These are phyloP conservation scores for Pseudeuparius sepicola DNA, from an alignment of 2,888 invertebrate species.

Conservation along the genomic window DNA sequence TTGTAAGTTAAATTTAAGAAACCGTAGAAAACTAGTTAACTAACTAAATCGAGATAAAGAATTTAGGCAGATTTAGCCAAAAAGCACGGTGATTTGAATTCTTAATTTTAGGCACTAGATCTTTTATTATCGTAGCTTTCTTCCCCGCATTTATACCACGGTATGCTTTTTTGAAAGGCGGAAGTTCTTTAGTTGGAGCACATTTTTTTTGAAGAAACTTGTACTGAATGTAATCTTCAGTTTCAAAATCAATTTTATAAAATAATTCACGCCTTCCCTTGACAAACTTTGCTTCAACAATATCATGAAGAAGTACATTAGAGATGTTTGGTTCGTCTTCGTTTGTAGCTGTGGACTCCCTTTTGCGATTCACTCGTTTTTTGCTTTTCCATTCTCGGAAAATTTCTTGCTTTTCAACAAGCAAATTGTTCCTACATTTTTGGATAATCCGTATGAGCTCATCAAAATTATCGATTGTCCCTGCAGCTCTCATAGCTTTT, in stretches of 20 bases:
- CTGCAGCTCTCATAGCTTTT: conserved; percentile 14
- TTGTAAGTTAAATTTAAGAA: too few species aligned
- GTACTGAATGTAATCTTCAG: not conserved
- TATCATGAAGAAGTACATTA: conserved; percentile 4
- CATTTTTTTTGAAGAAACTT: conserved; percentile 2
- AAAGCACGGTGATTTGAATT: conserved; percentile 1
- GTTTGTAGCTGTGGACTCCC: too few species aligned
- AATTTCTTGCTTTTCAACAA: conserved; percentile 1
- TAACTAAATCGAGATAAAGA: too few species aligned
- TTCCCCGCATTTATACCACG: too few species aligned
- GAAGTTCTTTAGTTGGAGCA: too few species aligned
- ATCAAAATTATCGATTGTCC: conserved; percentile 13
- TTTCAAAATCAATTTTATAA: conserved; percentile 1
- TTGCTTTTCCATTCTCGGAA: conserved; percentile 3
- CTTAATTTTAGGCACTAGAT: conserved; percentile 2
- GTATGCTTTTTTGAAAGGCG: too few species aligned
- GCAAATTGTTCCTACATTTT: conserved; percentile 10
- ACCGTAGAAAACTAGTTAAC: too few species aligned
- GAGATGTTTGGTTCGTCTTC: too few species aligned
- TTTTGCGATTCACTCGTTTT: conserved; percentile 5
- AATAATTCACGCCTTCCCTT: conserved; percentile 1
- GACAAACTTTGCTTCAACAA: conserved; percentile 5
- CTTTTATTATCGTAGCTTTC: not conserved
- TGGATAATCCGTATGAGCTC: conserved; percentile 10
- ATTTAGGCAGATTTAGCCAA: conserved; percentile 1